Percentiles rank a stretch among this genome's conserved stretches.
Evolutionary conservation across 2,888 invertebrate species (phyloP).

Genomic region (Torymus texanus): DNA sequence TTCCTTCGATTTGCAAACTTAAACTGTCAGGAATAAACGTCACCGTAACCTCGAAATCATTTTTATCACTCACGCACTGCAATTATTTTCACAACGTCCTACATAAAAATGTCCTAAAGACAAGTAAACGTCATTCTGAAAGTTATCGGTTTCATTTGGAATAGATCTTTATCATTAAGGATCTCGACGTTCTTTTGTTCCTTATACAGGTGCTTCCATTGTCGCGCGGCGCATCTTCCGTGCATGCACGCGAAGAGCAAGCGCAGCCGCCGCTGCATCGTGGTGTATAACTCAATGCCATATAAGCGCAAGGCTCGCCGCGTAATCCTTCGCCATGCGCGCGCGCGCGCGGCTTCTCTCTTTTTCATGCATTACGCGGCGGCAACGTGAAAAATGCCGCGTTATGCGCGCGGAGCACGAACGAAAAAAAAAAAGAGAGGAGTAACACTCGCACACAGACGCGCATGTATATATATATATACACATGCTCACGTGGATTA

Average conservation of each 20-base stretch:
- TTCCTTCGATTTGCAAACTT: too few species aligned
- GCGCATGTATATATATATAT: not conserved
- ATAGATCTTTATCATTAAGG: too few species aligned
- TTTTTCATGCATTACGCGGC: not conserved
- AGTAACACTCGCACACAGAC: too few species aligned
- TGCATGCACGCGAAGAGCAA: not conserved
- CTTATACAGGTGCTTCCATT: too few species aligned
- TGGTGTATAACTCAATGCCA: not conserved
- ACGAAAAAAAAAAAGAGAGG: not conserved
- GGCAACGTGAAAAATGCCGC: not conserved
- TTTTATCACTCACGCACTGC: not conserved
- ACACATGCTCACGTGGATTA: not conserved
- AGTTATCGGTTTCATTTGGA: not conserved
- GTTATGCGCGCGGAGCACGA: not conserved
- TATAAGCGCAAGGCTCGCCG: not conserved
- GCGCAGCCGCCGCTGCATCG: not conserved
- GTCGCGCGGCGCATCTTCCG: not conserved
- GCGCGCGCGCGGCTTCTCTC: not conserved
- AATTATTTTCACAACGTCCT: not conserved
- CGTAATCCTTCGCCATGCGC: not conserved
- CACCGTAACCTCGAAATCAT: too few species aligned
- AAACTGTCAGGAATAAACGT: too few species aligned
- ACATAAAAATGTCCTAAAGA: too few species aligned
- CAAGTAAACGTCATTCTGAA: not conserved
- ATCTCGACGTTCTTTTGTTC: too few species aligned